Evolutionary conservation across 2,888 invertebrate species (phyloP).

Genomic region (Lottia gigantea): DNA sequence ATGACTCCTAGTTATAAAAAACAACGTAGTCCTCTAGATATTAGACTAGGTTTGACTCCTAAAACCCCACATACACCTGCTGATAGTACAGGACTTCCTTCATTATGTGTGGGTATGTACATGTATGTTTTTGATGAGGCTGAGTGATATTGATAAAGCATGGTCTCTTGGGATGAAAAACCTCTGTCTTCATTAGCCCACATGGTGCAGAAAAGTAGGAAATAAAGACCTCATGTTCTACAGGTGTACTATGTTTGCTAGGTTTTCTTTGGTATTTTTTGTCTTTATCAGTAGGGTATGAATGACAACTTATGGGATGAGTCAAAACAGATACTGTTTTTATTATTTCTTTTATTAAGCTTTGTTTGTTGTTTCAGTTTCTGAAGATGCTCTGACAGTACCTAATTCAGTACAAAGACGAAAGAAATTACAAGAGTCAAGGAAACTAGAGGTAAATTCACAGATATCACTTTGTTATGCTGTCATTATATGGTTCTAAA

Average conservation of each 20-base stretch:
- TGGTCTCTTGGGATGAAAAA: too few relatives aligned
- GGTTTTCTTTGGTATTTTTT: neutral
- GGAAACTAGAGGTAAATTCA: neutral
- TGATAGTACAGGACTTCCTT: neutral
- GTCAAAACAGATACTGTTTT: neutral
- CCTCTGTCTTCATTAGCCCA: too few relatives aligned
- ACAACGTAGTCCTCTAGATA: constrained; percentile 23
- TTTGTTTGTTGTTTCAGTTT: neutral
- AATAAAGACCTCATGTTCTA: too few relatives aligned
- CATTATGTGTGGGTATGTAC: neutral
- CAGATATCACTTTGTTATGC: too few relatives aligned
- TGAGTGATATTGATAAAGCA: too few relatives aligned
- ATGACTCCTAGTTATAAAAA: constrained; percentile 17
- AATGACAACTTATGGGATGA: too few relatives aligned
- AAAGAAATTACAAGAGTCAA: neutral
- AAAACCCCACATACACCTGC: constrained; percentile 13
- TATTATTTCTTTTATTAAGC: too few relatives aligned
- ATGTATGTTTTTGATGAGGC: too few relatives aligned
- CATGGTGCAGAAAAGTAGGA: too few relatives aligned
- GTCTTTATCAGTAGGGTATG: neutral
- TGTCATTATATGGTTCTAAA: too few relatives aligned
- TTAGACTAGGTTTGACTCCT: constrained; percentile 17
- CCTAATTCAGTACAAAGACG: neutral
- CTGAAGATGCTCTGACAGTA: neutral
- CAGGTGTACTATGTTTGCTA: too few relatives aligned